phyloP scores from a whole-genome alignment of 2,797 vertebrate genomes.

The Falco naumanni region DNA sequence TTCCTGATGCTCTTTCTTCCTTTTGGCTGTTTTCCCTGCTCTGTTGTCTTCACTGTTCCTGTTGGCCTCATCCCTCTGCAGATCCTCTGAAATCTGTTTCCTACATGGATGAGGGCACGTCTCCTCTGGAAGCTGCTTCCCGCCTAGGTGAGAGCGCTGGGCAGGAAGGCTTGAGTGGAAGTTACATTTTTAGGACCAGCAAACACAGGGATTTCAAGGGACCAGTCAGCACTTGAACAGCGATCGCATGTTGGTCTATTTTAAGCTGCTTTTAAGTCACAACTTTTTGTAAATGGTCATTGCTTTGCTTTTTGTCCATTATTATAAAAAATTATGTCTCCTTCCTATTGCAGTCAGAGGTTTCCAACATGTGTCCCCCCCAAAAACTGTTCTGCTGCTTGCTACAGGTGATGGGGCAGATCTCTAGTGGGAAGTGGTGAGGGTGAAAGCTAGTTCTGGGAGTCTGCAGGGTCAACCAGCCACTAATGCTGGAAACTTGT shows the following conservation, averaged over 20 bases:
- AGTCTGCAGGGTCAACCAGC: not conserved
- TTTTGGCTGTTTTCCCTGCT: slow-evolving; percentile 3
- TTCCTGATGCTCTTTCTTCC: slow-evolving; percentile 12
- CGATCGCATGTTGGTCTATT: accelerated
- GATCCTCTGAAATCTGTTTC: slow-evolving; percentile 16
- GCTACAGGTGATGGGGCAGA: not conserved
- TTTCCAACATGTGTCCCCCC: not conserved
- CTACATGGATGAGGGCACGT: accelerated
- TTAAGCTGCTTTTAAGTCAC: not conserved
- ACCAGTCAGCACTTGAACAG: not conserved
- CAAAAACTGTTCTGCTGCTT: not conserved
- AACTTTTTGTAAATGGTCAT: not conserved
- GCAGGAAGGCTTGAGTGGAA: not conserved
- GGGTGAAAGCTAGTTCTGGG: not conserved
- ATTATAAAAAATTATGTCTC: not conserved
- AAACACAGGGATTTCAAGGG: not conserved
- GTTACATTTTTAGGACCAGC: not conserved
- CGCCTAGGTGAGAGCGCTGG: not conserved
- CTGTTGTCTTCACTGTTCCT: not conserved
- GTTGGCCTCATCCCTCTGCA: not conserved
- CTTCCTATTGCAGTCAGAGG: not conserved
- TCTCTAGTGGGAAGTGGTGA: not conserved
- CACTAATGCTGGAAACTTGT: not conserved
- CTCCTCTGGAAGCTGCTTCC: not conserved
- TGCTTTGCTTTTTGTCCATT: not conserved